These are phyloP conservation scores for Antrozous pallidus DNA, from an alignment of 2,797 vertebrate species.

Conservation along the genomic window DNA sequence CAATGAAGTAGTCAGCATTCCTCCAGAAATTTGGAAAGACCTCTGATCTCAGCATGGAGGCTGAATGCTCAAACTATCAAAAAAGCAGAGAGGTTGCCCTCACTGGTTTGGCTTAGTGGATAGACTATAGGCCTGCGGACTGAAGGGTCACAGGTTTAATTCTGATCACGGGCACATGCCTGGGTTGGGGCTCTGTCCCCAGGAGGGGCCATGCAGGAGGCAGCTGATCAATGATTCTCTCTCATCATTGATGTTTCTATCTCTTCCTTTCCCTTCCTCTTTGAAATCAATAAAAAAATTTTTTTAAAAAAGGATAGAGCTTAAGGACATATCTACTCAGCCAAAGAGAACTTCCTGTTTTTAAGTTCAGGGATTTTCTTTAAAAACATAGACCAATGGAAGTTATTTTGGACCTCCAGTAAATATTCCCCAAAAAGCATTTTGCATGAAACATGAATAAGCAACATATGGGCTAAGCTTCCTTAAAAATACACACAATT, in stretches of 20 bases:
- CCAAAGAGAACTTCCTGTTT: constrained; percentile 54
- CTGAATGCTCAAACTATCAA: background rate
- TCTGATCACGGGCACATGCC: too few species aligned
- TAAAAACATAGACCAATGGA: constrained; percentile 55
- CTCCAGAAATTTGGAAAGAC: background rate
- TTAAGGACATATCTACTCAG: background rate
- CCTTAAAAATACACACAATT: constrained; percentile 57
- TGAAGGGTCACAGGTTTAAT: too few species aligned
- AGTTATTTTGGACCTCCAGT: constrained; percentile 17
- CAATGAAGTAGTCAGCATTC: accelerated
- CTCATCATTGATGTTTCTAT: too few species aligned
- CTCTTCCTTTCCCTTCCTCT: too few species aligned
- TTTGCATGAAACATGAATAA: constrained; percentile 20
- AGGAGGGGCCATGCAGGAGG: too few species aligned
- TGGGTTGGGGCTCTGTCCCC: too few species aligned
- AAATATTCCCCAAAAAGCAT: constrained; percentile 52
- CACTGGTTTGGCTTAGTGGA: too few species aligned
- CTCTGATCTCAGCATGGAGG: background rate
- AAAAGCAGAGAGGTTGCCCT: background rate
- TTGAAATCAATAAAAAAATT: too few species aligned
- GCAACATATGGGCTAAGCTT: background rate
- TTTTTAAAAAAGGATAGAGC: background rate
- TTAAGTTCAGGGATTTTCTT: constrained; percentile 44
- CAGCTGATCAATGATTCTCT: too few species aligned
- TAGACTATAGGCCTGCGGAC: too few species aligned